Percentiles rank a stretch among this genome's conserved stretches.
These are phyloP conservation scores for Hippasteria phrygiana DNA, from an alignment of 53 echinoderm and acorn worm species.

Conservation along the genomic window DNA sequence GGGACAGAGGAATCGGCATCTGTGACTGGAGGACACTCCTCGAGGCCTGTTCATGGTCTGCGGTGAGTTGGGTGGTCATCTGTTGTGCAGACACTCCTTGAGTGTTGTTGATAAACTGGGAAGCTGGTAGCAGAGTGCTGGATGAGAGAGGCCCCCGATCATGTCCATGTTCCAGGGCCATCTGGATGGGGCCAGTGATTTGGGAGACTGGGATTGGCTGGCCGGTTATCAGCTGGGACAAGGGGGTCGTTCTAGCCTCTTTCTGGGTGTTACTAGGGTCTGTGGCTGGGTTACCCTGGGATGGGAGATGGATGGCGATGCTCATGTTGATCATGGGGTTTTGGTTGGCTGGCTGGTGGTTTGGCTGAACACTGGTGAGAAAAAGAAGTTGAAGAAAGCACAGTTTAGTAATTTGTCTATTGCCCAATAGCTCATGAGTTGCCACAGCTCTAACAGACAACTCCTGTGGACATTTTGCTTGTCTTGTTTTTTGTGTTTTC, in stretches of 20 bases:
- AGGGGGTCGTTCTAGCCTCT: conserved; percentile 40
- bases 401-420: neutral
- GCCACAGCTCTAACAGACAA: too few relatives aligned
- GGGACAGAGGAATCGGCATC: conserved; percentile 43
- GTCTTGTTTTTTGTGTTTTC: too few relatives aligned
- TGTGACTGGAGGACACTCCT: conserved; percentile 7
- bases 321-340: conserved; percentile 66
- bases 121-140: neutral
- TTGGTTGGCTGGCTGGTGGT: conserved; percentile 23
- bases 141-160: conserved; percentile 19
- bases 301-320: conserved; percentile 61
- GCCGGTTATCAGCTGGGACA: conserved; percentile 62
- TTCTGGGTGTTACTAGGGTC: conserved; percentile 23
- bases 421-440: too few relatives aligned
- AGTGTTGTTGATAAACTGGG: neutral
- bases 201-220: conserved; percentile 60
- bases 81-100: conserved; percentile 17
- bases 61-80: neutral
- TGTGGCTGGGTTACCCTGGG: conserved; percentile 27
- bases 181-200: conserved; percentile 46
- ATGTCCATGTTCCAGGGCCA: conserved; percentile 13
- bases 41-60: neutral
- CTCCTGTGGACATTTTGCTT: too few relatives aligned
- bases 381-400: neutral
- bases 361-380: conserved; percentile 8